Conservation (phyloP, 2,113 vertebrate species). For the Melanotaenia duboulayi region DNA sequence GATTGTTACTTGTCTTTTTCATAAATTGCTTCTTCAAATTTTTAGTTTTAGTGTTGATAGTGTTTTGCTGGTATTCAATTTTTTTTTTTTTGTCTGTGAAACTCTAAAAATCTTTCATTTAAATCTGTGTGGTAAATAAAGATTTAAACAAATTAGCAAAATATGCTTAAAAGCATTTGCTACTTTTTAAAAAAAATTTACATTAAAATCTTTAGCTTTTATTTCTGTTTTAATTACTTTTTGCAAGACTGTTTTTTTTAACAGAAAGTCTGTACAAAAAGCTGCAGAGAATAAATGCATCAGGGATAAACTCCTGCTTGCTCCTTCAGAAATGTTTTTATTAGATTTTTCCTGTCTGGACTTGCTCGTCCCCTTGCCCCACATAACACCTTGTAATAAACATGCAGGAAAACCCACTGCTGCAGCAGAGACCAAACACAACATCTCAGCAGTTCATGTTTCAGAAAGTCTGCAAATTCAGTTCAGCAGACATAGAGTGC, state of each 20-base stretch:
- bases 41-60: no score
- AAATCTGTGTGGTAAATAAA: no score
- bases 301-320: neutral
- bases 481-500: neutral
- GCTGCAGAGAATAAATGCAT: neutral
- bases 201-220: neutral
- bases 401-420: constrained; percentile 8
- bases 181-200: no score
- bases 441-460: neutral
- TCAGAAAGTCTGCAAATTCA: constrained; percentile 6
- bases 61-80: no score
- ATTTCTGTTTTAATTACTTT: neutral
- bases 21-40: no score
- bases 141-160: no score
- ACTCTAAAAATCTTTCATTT: no score
- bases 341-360: constrained; percentile 23
- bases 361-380: neutral
- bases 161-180: no score
- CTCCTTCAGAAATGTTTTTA: constrained; percentile 4
- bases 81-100: no score
- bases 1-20: no score
- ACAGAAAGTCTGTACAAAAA: neutral
- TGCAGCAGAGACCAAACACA: constrained; percentile 2
- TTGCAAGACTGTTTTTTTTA: neutral
- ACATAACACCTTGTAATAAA: constrained; percentile 12